Percentiles rank a stretch among this genome's conserved stretches.
Conservation (phyloP, 2,113 vertebrate genomes). For the Haliaeetus leucogaster region DNA sequence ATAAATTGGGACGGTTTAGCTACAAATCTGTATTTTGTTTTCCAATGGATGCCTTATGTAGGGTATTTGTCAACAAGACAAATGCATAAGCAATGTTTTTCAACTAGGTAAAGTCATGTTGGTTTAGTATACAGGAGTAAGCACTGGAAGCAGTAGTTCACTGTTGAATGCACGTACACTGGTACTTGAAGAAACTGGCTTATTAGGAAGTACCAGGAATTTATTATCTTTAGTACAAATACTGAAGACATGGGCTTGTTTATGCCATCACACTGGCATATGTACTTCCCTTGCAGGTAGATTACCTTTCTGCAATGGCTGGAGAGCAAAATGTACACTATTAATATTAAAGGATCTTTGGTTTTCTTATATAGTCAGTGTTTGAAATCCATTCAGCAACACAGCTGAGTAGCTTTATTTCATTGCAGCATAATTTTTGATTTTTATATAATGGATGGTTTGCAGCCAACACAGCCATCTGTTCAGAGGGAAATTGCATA, state of each 20-base stretch:
- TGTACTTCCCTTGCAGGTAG: not conserved
- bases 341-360: not conserved
- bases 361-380: not conserved
- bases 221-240: not conserved
- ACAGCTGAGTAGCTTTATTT: slow-evolving; percentile 47
- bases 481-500: slow-evolving; percentile 23
- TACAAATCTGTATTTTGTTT: not conserved
- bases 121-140: not conserved
- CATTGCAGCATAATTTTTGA: slow-evolving; percentile 24
- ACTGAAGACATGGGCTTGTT: not conserved
- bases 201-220: not conserved
- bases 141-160: not conserved
- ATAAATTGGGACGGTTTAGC: not conserved
- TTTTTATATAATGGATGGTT: slow-evolving; percentile 48
- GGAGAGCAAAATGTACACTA: not conserved
- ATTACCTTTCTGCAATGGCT: not conserved
- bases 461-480: slow-evolving; percentile 47
- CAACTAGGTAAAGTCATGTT: not conserved
- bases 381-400: slow-evolving; percentile 37
- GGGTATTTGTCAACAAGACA: not conserved
- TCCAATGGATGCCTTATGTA: not conserved
- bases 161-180: not conserved
- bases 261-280: not conserved
- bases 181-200: not conserved
- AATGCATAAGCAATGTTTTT: not conserved